Evolutionary conservation across 2,888 invertebrate genomes (phyloP).

Genomic region (Agrotis segetum): DNA sequence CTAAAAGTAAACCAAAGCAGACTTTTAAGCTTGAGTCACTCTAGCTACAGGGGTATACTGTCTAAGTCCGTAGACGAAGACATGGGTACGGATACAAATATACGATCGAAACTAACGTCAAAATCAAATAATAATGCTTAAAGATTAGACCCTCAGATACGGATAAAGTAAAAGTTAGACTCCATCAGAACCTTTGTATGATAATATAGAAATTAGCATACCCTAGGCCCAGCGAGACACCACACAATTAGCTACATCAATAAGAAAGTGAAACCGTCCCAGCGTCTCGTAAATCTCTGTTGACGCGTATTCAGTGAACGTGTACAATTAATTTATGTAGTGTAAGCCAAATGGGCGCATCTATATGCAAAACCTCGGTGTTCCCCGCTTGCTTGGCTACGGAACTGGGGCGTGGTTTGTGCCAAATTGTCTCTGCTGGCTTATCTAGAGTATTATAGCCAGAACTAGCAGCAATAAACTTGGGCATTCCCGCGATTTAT

Average conservation of each 20-base stretch:
- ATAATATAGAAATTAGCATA: slow-evolving; percentile 27
- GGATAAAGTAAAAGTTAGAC: slow-evolving; percentile 5
- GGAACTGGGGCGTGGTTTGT: slow-evolving; percentile 87
- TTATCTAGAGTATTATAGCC: slow-evolving; percentile 89
- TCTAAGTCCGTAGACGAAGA: too few species aligned
- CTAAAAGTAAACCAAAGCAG: background rate
- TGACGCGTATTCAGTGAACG: slow-evolving; percentile 83
- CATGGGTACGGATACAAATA: too few species aligned
- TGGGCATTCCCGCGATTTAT: slow-evolving; percentile 83
- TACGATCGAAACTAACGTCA: too few species aligned
- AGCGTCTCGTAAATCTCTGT: slow-evolving; percentile 71
- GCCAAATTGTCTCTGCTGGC: slow-evolving; percentile 90
- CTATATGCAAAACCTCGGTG: slow-evolving; percentile 89
- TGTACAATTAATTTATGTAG: slow-evolving; percentile 88
- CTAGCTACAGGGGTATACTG: background rate
- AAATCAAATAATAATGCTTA: too few species aligned
- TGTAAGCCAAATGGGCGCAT: slow-evolving; percentile 89
- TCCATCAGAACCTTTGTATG: slow-evolving; percentile 7
- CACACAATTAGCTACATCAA: slow-evolving; percentile 46
- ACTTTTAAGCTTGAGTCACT: background rate
- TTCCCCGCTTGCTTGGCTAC: slow-evolving; percentile 84
- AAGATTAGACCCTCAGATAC: too few species aligned
- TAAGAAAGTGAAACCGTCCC: slow-evolving; percentile 63
- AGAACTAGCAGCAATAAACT: slow-evolving; percentile 85
- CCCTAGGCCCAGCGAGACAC: slow-evolving; percentile 26